Evolutionary conservation across 2,888 invertebrate genomes (phyloP).

Genomic region (Macaria liturata): DNA sequence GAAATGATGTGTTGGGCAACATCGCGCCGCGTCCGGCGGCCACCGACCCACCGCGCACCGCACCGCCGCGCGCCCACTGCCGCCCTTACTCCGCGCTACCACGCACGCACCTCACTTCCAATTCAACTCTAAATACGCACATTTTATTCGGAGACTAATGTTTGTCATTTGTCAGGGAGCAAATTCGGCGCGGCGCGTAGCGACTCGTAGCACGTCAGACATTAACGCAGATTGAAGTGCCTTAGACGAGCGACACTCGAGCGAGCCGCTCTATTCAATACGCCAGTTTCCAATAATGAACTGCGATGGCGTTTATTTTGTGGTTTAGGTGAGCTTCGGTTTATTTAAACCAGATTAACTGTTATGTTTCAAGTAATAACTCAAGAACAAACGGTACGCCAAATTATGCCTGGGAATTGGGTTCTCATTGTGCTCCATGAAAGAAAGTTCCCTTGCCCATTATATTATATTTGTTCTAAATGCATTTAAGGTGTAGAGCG

Average conservation of each 20-base stretch:
- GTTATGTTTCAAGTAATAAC: constrained; percentile 62
- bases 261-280: constrained; percentile 11
- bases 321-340: constrained; percentile 53
- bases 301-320: constrained; percentile 49
- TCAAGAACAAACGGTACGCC: constrained; percentile 73
- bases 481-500: no score
- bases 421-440: constrained; percentile 66
- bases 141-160: constrained; percentile 29
- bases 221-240: constrained; percentile 37
- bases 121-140: constrained; percentile 19
- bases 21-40: constrained; percentile 44
- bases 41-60: constrained; percentile 59
- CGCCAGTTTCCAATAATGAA: constrained; percentile 41
- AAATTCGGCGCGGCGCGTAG: constrained; percentile 41
- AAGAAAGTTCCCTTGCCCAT: constrained; percentile 49
- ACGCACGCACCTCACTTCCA: constrained; percentile 31
- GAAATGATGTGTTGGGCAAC: constrained; percentile 78
- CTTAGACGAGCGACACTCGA: constrained; percentile 40
- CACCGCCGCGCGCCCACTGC: constrained; percentile 49
- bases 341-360: constrained; percentile 67
- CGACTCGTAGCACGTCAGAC: constrained; percentile 47
- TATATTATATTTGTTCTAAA: constrained; percentile 18
- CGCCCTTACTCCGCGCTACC: constrained; percentile 67
- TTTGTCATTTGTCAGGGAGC: constrained; percentile 29
- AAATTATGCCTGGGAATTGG: constrained; percentile 78